Evolutionary conservation across 2,797 vertebrate species (phyloP).

Genomic region (Dromococcyx pavoninus): DNA sequence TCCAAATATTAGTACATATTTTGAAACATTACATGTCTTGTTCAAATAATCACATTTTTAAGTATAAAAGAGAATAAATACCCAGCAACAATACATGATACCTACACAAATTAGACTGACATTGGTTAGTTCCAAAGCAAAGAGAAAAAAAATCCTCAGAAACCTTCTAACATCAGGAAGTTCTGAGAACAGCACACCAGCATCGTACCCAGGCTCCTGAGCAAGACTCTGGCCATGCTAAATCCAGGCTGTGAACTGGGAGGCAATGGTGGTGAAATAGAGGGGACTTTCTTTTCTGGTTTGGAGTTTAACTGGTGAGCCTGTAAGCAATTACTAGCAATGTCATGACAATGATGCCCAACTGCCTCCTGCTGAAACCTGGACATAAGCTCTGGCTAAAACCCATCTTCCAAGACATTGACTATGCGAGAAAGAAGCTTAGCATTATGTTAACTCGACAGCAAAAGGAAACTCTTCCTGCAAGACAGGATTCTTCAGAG

Average conservation of each 20-base stretch:
- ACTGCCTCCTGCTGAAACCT: background rate
- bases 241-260: background rate
- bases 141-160: background rate
- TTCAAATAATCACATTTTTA: background rate
- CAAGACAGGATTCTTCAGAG: background rate
- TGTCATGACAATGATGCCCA: background rate
- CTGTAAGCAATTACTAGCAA: background rate
- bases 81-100: background rate
- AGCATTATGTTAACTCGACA: background rate
- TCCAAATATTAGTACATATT: background rate
- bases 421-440: background rate
- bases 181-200: background rate
- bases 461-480: background rate
- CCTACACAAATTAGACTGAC: background rate
- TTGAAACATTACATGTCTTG: background rate
- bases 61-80: background rate
- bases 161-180: background rate
- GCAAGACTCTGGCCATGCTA: background rate
- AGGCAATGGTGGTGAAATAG: background rate
- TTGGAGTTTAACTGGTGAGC: background rate
- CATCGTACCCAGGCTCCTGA: background rate
- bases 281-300: background rate
- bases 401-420: accelerated
- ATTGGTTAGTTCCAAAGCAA: background rate
- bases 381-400: background rate